Base-by-base conservation (phyloP, 2,113 vertebrate species). In the Willisornis vidua region DNA sequence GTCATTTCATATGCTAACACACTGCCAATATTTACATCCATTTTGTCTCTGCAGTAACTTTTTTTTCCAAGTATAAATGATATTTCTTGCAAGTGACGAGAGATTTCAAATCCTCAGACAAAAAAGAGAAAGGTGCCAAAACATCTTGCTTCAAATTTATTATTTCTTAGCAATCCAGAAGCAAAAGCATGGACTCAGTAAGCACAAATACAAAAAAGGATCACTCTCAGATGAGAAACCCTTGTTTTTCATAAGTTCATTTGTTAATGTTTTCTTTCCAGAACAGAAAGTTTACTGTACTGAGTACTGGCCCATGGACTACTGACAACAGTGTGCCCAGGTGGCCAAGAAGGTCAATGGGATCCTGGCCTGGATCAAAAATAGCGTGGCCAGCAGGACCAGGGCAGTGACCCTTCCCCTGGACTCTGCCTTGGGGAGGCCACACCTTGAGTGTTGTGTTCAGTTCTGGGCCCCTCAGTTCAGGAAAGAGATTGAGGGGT, bases 91-190 rank as follows among this genome's bases (percentile, higher is more conserved):
- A 87, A 89, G 24, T 14, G 57, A 80, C 63, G 92, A 87, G 54
- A 71, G 39, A 94, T 83, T 93, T 92, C 51, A 91, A 96, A 84
- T 65, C 77, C 65, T 88, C 83, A 75, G 51, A 67, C 65, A 87
- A 87, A 78, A 90, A 79, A 12, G 48, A 86, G 48, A 77, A 84
- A 85, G 39, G 86, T 9, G 90, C 82, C 57, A 93, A 39, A 82
- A 81, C 55, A 35, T 68, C 48, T 96, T 96, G 59, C 66, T 92
- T 89, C 51, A 61, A 65, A 57, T 55, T 67, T 61, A 51, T 68
- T 92, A 46, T 85, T 81, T 82, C 79, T 81, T 67, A 86, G 52
- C 55, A 94, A 87, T 84, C 55, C 94, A 75, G 79, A 92, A 58
- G 76, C 16, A 96, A 89, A 94, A 90, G 54, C 51, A 90, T 37